phyloP scores from a whole-genome alignment of 2,888 invertebrate genomes.

The Nomada hirtipes region DNA sequence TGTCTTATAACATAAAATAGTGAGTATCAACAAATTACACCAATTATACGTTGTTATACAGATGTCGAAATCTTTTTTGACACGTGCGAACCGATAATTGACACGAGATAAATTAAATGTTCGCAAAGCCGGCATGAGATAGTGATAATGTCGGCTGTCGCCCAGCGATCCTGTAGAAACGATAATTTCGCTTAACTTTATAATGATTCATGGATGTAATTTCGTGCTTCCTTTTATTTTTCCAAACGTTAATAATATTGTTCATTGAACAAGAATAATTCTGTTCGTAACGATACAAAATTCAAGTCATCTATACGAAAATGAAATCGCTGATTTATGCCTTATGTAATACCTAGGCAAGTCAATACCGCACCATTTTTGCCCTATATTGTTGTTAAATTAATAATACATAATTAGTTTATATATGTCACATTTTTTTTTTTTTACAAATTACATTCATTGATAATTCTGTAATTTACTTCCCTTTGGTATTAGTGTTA shows the following conservation, averaged over 20 bases:
- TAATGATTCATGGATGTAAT: neutral
- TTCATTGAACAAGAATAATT: neutral
- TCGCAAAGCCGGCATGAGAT: constrained; percentile 72
- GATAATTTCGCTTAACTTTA: constrained; percentile 4
- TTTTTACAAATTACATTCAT: neutral
- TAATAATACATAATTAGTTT: constrained; percentile 18
- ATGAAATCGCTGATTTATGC: constrained; percentile 59
- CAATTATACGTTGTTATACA: neutral
- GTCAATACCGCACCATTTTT: constrained; percentile 79
- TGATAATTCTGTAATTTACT: neutral
- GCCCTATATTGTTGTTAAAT: constrained; percentile 72
- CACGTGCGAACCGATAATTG: neutral
- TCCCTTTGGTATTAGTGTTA: neutral
- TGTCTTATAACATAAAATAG: constrained; percentile 70
- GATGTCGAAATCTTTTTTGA: neutral
- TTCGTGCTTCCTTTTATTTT: neutral
- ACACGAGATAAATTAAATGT: constrained; percentile 8
- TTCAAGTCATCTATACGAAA: constrained; percentile 34
- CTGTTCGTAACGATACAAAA: neutral
- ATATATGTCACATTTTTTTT: neutral
- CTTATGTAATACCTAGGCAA: constrained; percentile 82
- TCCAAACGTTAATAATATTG: neutral
- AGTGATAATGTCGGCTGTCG: constrained; percentile 76
- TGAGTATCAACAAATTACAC: constrained; percentile 70
- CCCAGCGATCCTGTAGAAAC: constrained; percentile 1